A percentile compares a stretch with the other conserved stretches of the same genome.
Evolutionary conservation across 1,140 invertebrate genomes (phyloP).

Genomic region (Nebria ingens): DNA sequence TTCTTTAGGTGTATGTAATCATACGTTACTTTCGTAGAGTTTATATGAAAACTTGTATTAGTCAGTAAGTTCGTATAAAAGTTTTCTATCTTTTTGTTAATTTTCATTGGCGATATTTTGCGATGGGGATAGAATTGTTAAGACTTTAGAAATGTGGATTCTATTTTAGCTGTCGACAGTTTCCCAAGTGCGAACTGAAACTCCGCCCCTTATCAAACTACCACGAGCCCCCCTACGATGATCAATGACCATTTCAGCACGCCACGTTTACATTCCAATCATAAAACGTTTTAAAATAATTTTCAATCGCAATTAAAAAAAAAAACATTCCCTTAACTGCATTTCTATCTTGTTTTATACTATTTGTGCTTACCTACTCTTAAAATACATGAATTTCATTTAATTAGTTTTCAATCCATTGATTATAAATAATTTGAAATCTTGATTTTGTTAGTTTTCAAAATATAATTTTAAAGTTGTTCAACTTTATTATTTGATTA

Average conservation of each 20-base stretch:
- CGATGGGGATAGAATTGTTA: background rate
- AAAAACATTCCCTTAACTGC: background rate
- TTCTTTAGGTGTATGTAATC: too few relatives aligned
- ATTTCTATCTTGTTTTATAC: too few relatives aligned
- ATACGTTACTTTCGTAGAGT: too few relatives aligned
- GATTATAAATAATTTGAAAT: too few relatives aligned
- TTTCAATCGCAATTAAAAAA: background rate
- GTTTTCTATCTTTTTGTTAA: background rate
- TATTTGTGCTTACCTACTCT: too few relatives aligned
- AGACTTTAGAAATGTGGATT: background rate
- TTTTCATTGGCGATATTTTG: background rate
- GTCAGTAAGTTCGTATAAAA: too few relatives aligned
- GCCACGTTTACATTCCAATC: background rate
- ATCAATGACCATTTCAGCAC: slow-evolving; percentile 5
- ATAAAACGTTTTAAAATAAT: background rate
- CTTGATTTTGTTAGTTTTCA: background rate
- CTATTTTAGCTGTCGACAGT: background rate
- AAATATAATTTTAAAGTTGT: too few relatives aligned
- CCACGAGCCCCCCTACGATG: background rate
- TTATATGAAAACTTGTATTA: too few relatives aligned
- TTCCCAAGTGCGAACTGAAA: background rate
- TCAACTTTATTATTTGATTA: too few relatives aligned
- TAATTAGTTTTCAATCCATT: too few relatives aligned
- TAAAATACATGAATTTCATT: too few relatives aligned
- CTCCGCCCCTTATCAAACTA: slow-evolving; percentile 6